Percentiles rank a stretch among this genome's conserved stretches.
These are phyloP conservation scores for Conus canariensis DNA, from an alignment of 2,888 invertebrate species.

Conservation along the genomic window DNA sequence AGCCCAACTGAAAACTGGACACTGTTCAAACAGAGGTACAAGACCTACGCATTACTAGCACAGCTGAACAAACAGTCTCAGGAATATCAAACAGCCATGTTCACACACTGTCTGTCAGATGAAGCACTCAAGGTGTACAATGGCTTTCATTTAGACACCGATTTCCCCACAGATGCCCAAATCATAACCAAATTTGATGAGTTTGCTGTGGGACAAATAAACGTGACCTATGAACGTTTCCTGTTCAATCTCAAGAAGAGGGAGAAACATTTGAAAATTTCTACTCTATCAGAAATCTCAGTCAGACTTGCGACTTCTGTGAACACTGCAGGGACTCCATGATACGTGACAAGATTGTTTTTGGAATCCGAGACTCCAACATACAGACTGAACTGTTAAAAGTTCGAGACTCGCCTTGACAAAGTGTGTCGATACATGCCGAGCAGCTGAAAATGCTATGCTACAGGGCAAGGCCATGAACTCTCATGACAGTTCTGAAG, in stretches of 20 bases:
- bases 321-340: not conserved
- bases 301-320: not conserved
- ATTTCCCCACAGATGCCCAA: not conserved
- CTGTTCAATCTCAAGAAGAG: not conserved
- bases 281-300: not conserved
- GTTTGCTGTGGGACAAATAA: not conserved
- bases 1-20: constrained; percentile 5
- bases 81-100: not conserved
- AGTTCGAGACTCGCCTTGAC: not conserved
- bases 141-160: not conserved
- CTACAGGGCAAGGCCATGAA: not conserved
- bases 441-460: not conserved
- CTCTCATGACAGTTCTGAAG: not conserved
- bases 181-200: not conserved
- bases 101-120: not conserved
- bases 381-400: not conserved
- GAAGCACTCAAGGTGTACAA: not conserved
- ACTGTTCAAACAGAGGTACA: not conserved
- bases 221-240: not conserved
- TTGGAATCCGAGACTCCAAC: not conserved
- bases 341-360: not conserved
- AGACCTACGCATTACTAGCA: not conserved
- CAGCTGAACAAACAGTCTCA: not conserved
- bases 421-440: not conserved
- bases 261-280: not conserved